Base-by-base conservation (phyloP, 1,140 invertebrate genomes). In the Prorops nasuta region DNA sequence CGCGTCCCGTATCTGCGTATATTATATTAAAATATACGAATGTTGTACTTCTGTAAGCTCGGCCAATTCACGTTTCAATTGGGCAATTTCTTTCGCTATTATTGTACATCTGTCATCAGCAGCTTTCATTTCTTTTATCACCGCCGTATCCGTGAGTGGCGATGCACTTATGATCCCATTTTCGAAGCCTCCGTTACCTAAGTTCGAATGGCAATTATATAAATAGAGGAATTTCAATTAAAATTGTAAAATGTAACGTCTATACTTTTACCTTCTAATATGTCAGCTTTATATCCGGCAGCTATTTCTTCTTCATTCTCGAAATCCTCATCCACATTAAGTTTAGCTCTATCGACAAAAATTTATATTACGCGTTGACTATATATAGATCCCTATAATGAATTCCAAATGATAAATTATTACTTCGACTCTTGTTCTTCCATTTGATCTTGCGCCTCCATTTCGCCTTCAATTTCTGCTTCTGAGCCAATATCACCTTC, bases 61-160 rank as follows among this genome's bases (percentile, higher is more conserved):
- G 3, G 14, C 12, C 12, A 72, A 37, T 39, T 69, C 56, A 10
- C 19, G 16, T 9, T 63, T 69, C 6, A 67, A 35, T 24, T 56
- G 35, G 16, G 63, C 42, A 7, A 71, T 72, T 24, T 71, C 66
- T 10, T 50, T 24, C 2, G 45, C 44, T 7, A 74, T 44, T 1
- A 37, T 10, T 8, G 46, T 50, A 12, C 64, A 70, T 53, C 51
- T 56, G 14, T 65, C 51, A 6, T 68, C 49, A 2, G 61, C 59
- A 3, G 24, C 31, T 9, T 50, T 58, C 44, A 74, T 60, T 24
- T 72, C 60, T 14, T 40, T 18, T 3, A 67, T 42, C 0, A 69
- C 56, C 6, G 28, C 42, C 1, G 56, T 39, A 16, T 72, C 69
- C 1, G 59, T 61, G 10, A 70, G 31, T 3, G 62, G 61, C 7